These are phyloP conservation scores for Nebria salina DNA, from an alignment of 2,888 invertebrate genomes.

Conservation along the genomic window DNA sequence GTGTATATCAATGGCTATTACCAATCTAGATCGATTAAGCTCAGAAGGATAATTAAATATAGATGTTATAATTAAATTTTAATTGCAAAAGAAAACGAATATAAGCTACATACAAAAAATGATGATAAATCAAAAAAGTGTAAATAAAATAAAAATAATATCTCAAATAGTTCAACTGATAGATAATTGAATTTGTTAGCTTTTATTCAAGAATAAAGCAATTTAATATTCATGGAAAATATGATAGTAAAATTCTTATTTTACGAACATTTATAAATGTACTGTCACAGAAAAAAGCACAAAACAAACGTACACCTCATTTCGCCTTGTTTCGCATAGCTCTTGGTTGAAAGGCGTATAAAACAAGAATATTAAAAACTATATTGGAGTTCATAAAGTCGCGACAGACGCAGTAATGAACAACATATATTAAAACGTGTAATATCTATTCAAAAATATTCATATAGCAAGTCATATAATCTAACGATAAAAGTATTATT, in stretches of 20 bases:
- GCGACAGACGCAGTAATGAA: constrained; percentile 12
- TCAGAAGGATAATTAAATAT: no score
- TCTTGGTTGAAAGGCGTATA: background rate
- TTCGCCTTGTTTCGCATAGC: background rate
- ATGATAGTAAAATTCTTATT: constrained; percentile 9
- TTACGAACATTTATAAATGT: constrained; percentile 13
- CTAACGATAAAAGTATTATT: background rate
- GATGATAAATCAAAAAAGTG: no score
- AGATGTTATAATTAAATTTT: no score
- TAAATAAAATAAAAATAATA: background rate
- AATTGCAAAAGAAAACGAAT: no score
- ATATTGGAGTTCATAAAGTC: constrained; percentile 13
- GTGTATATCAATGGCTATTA: no score
- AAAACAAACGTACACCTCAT: background rate
- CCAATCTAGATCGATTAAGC: no score
- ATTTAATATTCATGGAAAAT: background rate
- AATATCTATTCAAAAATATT: constrained; percentile 11
- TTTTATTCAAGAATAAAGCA: background rate
- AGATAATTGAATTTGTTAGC: background rate
- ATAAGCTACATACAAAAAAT: no score
- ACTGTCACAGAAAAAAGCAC: background rate
- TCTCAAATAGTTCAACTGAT: background rate
- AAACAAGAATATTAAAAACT: constrained; percentile 16
- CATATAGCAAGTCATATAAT: background rate
- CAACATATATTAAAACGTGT: constrained; percentile 7